These are phyloP conservation scores for Scortum barcoo DNA, from an alignment of 2,113 vertebrate genomes.

Conservation along the genomic window DNA sequence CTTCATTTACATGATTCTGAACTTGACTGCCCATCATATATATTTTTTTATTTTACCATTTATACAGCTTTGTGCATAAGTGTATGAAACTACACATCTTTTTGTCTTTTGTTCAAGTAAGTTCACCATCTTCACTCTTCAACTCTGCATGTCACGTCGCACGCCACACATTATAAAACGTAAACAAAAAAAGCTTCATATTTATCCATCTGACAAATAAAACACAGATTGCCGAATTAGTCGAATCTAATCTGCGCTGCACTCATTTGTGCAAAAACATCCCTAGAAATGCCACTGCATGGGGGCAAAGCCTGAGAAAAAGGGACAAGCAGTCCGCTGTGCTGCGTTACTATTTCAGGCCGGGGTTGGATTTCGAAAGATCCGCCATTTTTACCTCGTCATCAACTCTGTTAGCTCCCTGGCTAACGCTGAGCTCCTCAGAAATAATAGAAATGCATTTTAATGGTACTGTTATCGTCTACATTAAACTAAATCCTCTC, in stretches of 20 bases:
- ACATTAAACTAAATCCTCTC: neutral
- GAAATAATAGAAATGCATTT: neutral
- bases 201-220: too few species aligned
- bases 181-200: neutral
- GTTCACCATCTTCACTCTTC: neutral
- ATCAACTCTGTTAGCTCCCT: constrained; percentile 84
- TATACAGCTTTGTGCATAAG: neutral
- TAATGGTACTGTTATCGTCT: neutral
- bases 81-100: neutral
- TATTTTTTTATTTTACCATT: neutral
- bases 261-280: neutral
- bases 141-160: neutral
- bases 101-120: neutral
- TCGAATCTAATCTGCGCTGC: neutral
- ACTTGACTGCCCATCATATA: too few species aligned
- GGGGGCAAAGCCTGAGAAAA: constrained; percentile 7
- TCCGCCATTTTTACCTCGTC: constrained; percentile 98
- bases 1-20: neutral
- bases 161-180: neutral
- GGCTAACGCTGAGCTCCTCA: constrained; percentile 72
- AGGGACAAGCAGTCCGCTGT: constrained; percentile 41
- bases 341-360: constrained; percentile 87
- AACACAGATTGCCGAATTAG: neutral
- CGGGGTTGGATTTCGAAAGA: constrained; percentile 96
- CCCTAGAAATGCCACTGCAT: neutral